phyloP scores from a whole-genome alignment of 2,888 invertebrate species.

The Trachelus tabidus region DNA sequence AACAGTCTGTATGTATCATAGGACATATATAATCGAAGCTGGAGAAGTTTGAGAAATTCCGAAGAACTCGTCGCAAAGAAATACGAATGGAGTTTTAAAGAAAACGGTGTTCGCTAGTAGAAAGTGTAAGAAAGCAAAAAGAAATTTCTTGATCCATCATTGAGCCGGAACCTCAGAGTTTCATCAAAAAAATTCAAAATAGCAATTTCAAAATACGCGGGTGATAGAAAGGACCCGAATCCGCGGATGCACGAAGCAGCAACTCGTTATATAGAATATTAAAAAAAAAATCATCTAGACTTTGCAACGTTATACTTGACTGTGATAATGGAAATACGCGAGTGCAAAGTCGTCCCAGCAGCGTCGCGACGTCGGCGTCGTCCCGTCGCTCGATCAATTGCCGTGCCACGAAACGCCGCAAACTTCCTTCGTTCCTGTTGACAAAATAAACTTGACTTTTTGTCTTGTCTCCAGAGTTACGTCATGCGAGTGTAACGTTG shows the following conservation, averaged over 20 bases:
- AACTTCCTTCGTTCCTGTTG: not conserved
- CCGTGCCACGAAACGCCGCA: not conserved
- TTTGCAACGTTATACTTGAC: constrained; percentile 5
- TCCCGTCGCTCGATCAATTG: not conserved
- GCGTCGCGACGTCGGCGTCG: not conserved
- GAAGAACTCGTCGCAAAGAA: not conserved
- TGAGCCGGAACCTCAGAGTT: not conserved
- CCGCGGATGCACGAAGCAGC: not conserved
- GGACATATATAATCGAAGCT: not conserved
- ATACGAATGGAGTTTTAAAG: not conserved
- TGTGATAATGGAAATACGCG: constrained; percentile 1
- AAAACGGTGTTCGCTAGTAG: not conserved
- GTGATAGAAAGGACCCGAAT: not conserved
- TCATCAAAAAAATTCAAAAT: not conserved
- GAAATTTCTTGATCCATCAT: not conserved
- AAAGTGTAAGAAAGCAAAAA: not conserved
- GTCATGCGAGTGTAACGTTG: not conserved
- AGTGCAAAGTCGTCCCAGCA: not conserved
- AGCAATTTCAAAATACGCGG: not conserved
- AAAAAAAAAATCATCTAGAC: not conserved
- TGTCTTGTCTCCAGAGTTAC: not conserved
- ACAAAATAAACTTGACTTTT: not conserved
- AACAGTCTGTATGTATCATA: not conserved
- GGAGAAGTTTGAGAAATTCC: not conserved
- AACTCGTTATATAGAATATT: not conserved